Evolutionary conservation across 2,888 invertebrate genomes (phyloP).

Genomic region (Autographa gamma): DNA sequence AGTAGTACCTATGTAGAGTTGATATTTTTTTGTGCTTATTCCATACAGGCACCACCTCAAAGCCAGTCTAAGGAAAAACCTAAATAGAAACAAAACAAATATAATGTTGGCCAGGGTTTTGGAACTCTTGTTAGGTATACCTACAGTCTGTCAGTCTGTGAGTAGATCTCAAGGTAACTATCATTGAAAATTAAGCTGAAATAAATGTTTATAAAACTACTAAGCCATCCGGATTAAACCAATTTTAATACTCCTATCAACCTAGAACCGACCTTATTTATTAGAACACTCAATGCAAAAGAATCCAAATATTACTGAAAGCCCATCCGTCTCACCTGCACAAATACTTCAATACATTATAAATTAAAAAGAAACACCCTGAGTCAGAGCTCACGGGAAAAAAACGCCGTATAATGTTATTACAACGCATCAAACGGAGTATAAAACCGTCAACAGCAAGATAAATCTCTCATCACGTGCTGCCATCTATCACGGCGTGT

Average conservation of each 20-base stretch:
- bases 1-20: no score
- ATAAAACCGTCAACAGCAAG: conserved; percentile 78
- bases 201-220: not conserved
- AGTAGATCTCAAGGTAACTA: no score
- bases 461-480: conserved; percentile 81
- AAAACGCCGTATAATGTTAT: conserved; percentile 71
- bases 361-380: conserved; percentile 58
- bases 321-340: conserved; percentile 60
- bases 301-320: conserved; percentile 57
- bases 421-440: conserved; percentile 75
- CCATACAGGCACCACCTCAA: no score
- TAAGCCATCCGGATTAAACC: not conserved
- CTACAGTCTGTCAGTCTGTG: no score
- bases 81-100: no score
- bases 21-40: no score
- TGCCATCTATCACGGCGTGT: conserved; percentile 82
- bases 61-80: no score
- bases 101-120: no score
- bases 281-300: conserved; percentile 49
- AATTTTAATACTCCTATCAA: conserved; percentile 31
- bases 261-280: conserved; percentile 43
- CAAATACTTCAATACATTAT: conserved; percentile 61
- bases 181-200: no score
- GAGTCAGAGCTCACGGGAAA: conserved; percentile 63
- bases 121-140: no score